Base-by-base conservation (phyloP, 2,888 invertebrate species). In the Cryptus armator region DNA sequence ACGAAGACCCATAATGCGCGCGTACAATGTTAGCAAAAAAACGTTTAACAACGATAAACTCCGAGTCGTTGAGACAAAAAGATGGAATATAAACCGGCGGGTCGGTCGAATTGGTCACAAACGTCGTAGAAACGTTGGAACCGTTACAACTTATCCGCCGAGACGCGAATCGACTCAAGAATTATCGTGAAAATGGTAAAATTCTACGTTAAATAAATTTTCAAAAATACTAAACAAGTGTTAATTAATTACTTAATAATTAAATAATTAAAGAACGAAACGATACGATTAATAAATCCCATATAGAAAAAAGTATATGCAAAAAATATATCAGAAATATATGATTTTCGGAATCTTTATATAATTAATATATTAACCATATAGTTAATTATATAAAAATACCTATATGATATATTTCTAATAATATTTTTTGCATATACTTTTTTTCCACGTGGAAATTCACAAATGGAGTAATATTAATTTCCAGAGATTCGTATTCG, bases 61-160 rank as follows among this genome's bases (percentile, higher is more conserved):
- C 43, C 72, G 74, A 32, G 14, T 44, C 32, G 46, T 68, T 3
- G 66, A 64, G 24, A 62, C 64, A 81, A 70, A 85, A 83, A 83
- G 74, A 79, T 70, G 66, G 83, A 72, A 87, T 91, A 91, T 91
- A 91, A 91, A 37, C 89, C 82, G 74, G 81, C 76, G 79, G 86
- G 70, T 37, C 62, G 70, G 67, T 70, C 56, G 78, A 56, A 53
- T 19, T 46, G 48, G 43, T 53, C 48, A 70, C 81, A 84, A 81
- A 74, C 44, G 59, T 53, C 16, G 44, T 46, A 43, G 37, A 64
- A 68, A 77, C 74, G 70, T 74, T 62, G 68, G 67, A 66, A 12
- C 24, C 74, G 64, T 77, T 81, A 85, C 88, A 87, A 87, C 86
- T 71, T n/a, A 51, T 59, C 12, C 24, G 24, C n/a, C 10, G 59